A percentile compares a stretch with the other conserved stretches of the same genome.
Conservation (phyloP, 2,113 vertebrate species). For the Cervus canadensis region DNA sequence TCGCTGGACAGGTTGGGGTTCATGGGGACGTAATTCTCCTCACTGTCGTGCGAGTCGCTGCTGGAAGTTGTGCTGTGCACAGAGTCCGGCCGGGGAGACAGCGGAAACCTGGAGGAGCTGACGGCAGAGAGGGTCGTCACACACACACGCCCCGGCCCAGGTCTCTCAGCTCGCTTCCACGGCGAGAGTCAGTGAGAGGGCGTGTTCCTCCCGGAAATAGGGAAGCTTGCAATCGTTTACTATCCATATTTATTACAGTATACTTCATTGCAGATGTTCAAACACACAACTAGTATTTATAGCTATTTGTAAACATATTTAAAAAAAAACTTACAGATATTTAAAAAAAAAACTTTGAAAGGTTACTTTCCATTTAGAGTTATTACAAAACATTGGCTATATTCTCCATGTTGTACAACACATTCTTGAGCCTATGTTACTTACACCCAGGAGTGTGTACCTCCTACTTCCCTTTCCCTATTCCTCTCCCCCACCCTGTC, state of each 20-base stretch:
- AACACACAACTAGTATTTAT: not conserved
- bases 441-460: not conserved
- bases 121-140: slow-evolving; percentile 79
- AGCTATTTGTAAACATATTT: not conserved
- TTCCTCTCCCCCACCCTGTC: too few species aligned
- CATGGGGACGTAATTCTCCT: slow-evolving; percentile 98
- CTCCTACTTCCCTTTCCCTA: not conserved
- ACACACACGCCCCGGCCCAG: slow-evolving; percentile 57
- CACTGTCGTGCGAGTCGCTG: slow-evolving; percentile 97
- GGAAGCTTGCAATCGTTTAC: not conserved
- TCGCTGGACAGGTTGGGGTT: slow-evolving; percentile 93
- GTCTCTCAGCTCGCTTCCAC: slow-evolving; percentile 44
- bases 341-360: not conserved
- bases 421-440: not conserved
- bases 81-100: slow-evolving; percentile 92
- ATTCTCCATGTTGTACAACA: not conserved
- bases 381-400: not conserved
- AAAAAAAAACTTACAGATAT: not conserved
- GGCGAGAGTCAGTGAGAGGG: slow-evolving; percentile 44
- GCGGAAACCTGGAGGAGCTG: slow-evolving; percentile 95
- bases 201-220: not conserved
- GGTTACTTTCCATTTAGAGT: not conserved
- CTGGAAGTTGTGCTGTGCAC: slow-evolving; percentile 98
- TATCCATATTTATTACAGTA: not conserved
- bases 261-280: not conserved